Conservation (phyloP, 2,888 invertebrate genomes). For the Zaprionus obscuricornis region DNA sequence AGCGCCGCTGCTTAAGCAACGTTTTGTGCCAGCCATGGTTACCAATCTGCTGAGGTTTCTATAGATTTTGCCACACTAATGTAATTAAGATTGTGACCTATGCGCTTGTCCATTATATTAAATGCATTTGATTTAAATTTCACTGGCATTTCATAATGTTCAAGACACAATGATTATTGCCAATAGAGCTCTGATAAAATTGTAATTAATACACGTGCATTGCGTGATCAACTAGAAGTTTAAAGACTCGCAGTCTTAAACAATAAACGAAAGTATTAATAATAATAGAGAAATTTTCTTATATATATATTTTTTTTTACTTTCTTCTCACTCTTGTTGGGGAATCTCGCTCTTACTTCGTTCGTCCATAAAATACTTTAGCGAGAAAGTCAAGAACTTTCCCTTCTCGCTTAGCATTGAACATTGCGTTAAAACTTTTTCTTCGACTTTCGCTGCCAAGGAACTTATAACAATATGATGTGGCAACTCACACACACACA, state of each 20-base stretch:
- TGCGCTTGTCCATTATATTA: background rate
- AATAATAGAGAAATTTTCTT: conserved; percentile 21
- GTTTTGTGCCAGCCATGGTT: background rate
- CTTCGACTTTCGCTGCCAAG: conserved; percentile 8
- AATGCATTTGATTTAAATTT: conserved; percentile 35
- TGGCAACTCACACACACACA: background rate
- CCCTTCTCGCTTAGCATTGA: background rate
- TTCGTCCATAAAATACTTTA: background rate
- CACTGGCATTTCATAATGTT: conserved; percentile 43
- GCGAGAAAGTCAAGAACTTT: background rate
- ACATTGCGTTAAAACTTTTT: conserved; percentile 15
- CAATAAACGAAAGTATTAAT: conserved; percentile 30
- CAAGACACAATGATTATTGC: conserved; percentile 49
- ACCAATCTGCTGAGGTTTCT: too few relatives aligned
- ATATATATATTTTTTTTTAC: background rate
- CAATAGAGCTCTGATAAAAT: too few relatives aligned
- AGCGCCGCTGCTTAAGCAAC: background rate
- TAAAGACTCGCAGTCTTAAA: background rate
- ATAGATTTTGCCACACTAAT: too few relatives aligned
- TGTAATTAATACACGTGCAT: background rate
- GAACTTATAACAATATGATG: conserved; percentile 44
- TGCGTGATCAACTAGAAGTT: background rate
- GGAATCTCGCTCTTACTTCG: background rate
- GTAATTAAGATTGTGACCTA: background rate
- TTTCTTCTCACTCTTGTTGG: too few relatives aligned